phyloP scores from a whole-genome alignment of 2,888 invertebrate genomes.

The Drosophila parthenogenetica region DNA sequence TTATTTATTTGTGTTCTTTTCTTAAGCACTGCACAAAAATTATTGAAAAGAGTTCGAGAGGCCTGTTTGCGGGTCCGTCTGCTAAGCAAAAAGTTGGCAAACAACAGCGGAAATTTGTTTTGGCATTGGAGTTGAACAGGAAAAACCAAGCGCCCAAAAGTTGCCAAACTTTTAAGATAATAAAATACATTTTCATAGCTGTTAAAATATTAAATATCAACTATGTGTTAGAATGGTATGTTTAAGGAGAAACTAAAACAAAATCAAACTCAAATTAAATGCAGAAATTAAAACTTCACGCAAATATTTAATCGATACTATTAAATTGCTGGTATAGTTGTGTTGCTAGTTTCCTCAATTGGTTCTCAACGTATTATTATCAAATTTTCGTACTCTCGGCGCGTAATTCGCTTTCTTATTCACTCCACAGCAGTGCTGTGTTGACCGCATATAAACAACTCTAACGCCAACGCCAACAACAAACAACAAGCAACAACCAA shows the following conservation, averaged over 20 bases:
- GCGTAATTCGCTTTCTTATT: slow-evolving; percentile 13
- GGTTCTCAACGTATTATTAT: slow-evolving; percentile 9
- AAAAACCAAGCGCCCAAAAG: slow-evolving; percentile 35
- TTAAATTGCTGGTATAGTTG: not conserved
- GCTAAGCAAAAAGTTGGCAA: slow-evolving; percentile 63
- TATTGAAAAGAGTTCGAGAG: slow-evolving; percentile 77
- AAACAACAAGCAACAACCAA: slow-evolving; percentile 62
- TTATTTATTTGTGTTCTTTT: slow-evolving; percentile 68
- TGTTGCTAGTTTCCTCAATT: not conserved
- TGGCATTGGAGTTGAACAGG: slow-evolving; percentile 55
- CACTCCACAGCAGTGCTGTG: slow-evolving; percentile 24
- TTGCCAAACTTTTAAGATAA: slow-evolving; percentile 48
- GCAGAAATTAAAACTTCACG: not conserved
- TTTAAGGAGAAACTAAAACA: not conserved
- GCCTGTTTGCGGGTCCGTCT: slow-evolving; percentile 30
- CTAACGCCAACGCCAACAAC: slow-evolving; percentile 50
- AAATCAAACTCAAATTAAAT: not conserved
- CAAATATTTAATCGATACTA: not conserved
- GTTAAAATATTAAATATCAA: not conserved
- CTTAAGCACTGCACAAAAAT: slow-evolving; percentile 44
- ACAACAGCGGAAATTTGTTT: slow-evolving; percentile 68
- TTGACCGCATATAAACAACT: slow-evolving; percentile 72
- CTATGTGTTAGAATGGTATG: not conserved
- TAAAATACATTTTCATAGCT: slow-evolving; percentile 27
- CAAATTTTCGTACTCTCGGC: slow-evolving; percentile 8